Evolutionary conservation across 92 coral and sea anemone genomes (phyloP), one percentile per base, ranked within the genome.

Genomic region (Epizoanthus rinbou): DNA sequence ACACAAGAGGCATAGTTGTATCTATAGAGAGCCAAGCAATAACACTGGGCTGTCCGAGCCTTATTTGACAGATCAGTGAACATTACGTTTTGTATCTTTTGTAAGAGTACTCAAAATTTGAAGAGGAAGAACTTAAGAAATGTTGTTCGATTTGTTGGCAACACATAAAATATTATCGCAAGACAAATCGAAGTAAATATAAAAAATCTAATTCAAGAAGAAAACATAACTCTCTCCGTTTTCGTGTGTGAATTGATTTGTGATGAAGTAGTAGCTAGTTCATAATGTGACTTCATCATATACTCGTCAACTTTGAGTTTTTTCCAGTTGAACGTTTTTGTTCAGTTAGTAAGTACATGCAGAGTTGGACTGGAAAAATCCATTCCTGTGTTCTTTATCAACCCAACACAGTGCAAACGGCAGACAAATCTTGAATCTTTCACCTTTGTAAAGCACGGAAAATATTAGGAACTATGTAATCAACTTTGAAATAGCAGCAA

Each of bases 61-160:
- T 14, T 18, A 11, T 39, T 76, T 18, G 59, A 39, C 15, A 31
- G 68, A 62, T 31, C 23, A n/a, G n/a, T 14, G 9, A 59, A 59
- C 52, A 24, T n/a, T 37, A 19, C 6, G n/a, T 60, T 45, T 18
- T 10, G 72, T 39, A 41, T 35, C 57, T 16, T 71, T 71, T 43
- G 2, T 71, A 43, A 17, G 6, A 67, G 47, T 22, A 19, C 18
- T 13, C 16, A 3, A 33, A 45, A n/a, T 41, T 41, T 35, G 54
- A 50, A 13, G 3, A 3, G 11, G 43, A 59, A 13, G 2, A 62
- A 52, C 60, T 5, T 13, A 60, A 9, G 18, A 35, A 59, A 13
- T 10, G 50, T 33, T 63, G 39, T 78, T 78, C 71, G 71, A 62
- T 78, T 78, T 78, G 82, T 62, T n/a, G 8, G 37, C 82, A 31